Evolutionary conservation across 2,888 invertebrate species (phyloP).

Genomic region (Coelopa pilipes): DNA sequence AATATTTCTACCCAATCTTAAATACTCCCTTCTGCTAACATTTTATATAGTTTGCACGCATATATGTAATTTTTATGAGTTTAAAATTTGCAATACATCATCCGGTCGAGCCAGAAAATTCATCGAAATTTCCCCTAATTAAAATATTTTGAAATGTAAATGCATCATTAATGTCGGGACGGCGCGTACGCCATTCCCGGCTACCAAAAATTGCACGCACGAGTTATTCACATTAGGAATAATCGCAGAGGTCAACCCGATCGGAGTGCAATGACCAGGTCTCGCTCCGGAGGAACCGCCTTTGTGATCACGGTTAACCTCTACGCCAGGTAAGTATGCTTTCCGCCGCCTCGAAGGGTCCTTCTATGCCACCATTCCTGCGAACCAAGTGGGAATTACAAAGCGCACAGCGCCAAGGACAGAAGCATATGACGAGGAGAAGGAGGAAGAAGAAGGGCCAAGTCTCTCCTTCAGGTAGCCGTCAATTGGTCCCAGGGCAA

Average conservation of each 20-base stretch:
- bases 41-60: no score
- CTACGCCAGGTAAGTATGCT: constrained; percentile 65
- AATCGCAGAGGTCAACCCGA: constrained; percentile 81
- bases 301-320: constrained; percentile 64
- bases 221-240: constrained; percentile 80
- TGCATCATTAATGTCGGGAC: constrained; percentile 66
- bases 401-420: background rate
- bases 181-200: constrained; percentile 75
- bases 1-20: no score
- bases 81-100: no score
- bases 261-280: constrained; percentile 74
- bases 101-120: no score
- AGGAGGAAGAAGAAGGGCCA: no score
- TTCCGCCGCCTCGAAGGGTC: constrained; percentile 25
- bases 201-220: constrained; percentile 77
- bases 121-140: no score
- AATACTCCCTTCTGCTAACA: no score
- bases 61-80: no score
- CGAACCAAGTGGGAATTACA: background rate
- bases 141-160: background rate
- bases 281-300: constrained; percentile 65
- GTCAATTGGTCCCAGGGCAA: no score
- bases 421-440: no score
- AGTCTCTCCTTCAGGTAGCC: no score
- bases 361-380: background rate